A percentile compares a stretch with the other conserved stretches of the same genome.
Evolutionary conservation across 2,797 vertebrate genomes (phyloP).

Genomic region (Tapirus indicus): DNA sequence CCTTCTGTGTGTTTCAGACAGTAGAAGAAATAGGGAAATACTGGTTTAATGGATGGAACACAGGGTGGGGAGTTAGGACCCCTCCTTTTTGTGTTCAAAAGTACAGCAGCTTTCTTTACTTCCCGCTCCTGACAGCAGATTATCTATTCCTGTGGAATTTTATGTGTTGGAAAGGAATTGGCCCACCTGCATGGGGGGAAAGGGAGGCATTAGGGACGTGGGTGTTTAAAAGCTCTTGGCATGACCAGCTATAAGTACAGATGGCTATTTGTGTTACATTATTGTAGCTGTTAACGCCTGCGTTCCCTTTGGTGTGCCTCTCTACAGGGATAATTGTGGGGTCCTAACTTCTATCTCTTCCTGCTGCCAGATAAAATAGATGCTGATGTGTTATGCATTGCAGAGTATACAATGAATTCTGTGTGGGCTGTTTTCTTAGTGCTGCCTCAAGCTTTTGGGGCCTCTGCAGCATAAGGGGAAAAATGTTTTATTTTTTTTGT

Average conservation of each 20-base stretch:
- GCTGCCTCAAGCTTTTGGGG: slow-evolving; percentile 24
- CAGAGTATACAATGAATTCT: slow-evolving; percentile 5
- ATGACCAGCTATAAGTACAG: slow-evolving; percentile 41
- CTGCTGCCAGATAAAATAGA: slow-evolving; percentile 74
- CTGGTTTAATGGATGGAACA: background rate
- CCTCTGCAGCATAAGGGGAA: background rate
- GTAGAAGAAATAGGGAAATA: background rate
- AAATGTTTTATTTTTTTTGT: background rate
- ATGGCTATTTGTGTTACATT: slow-evolving; percentile 75
- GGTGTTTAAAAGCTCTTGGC: slow-evolving; percentile 77
- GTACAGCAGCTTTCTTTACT: slow-evolving; percentile 57
- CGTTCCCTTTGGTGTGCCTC: slow-evolving; percentile 57
- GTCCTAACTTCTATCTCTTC: slow-evolving; percentile 66
- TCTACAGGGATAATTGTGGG: slow-evolving; percentile 79
- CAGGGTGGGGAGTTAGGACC: background rate
- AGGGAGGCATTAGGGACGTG: slow-evolving; percentile 61
- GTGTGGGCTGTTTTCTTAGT: slow-evolving; percentile 51
- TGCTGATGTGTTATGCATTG: slow-evolving; percentile 59
- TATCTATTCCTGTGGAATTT: slow-evolving; percentile 70
- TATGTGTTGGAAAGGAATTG: slow-evolving; percentile 68
- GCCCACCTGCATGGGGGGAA: slow-evolving; percentile 72
- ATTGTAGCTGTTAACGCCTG: slow-evolving; percentile 62
- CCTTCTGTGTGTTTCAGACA: background rate
- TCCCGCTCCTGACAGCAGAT: slow-evolving; percentile 55
- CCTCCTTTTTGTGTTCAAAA: slow-evolving; percentile 51